Evolutionary conservation across 2,113 vertebrate species (phyloP), one percentile per base, ranked within the genome.

Genomic region (Columba livia): DNA sequence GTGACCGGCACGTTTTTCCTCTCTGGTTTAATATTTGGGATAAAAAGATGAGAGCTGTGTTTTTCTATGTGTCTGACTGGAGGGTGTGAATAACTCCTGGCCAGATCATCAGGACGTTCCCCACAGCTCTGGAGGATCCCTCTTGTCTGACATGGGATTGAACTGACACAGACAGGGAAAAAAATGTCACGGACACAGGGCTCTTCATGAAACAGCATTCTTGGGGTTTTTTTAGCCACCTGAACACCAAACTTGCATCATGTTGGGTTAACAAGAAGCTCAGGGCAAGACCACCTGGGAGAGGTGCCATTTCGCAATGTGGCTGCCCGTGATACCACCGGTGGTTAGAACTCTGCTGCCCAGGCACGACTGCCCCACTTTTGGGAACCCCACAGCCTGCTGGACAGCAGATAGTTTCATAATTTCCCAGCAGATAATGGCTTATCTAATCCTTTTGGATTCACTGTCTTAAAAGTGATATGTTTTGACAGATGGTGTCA

Each of bases 221-320:
- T 6, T 29, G 42, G 20, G 1, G 0, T 10, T 32, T n/a, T 44
- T 82, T 60, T 11, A 36, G 67, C 21, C 16, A 32, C 2, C 10
- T 4, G 2, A 69, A 19, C 58, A 60, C 5, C 14, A 26, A 58
- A 13, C 4, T 18, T 40, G 31, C 24, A 18, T 54, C 23, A 4
- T 24, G 20, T 23, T 50, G 20, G 16, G 25, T 67, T 57, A 50
- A 48, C 18, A 25, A 60, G 85, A 58, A 29, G 32, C 38, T 83
- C 0, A 0, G 31, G 73, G 47, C 53, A 42, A 3, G 79, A 4
- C 9, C 47, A 32, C 19, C 51, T 42, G 71, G 40, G 34, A 93
- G 57, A 64, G 26, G 14, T 51, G 61, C n/a, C 1, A 1, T 2
- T 85, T 51, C 1, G 2, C 44, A 23, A 6, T 0, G 4, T 26